A percentile compares a stretch with the other conserved stretches of the same genome.
phyloP scores from a whole-genome alignment of 53 echinoderm and acorn worm species.

The Paracentrotus lividus region DNA sequence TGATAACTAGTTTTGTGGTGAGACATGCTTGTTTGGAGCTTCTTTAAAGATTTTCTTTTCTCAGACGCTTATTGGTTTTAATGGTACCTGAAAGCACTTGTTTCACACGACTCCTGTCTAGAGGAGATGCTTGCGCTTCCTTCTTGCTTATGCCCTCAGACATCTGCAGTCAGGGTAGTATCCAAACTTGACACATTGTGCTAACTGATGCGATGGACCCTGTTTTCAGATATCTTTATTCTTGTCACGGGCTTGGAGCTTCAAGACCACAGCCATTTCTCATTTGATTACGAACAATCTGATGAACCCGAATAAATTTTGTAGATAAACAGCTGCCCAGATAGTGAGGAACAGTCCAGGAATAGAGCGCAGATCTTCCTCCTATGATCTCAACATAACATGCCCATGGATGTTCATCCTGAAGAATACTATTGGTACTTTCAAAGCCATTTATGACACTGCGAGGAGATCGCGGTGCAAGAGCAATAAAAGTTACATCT shows the following conservation, averaged over 20 bases:
- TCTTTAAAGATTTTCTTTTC: background rate
- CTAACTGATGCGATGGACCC: background rate
- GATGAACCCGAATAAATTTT: constrained; percentile 39
- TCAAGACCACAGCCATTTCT: background rate
- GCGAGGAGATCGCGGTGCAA: constrained; percentile 44
- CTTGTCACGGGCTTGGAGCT: background rate
- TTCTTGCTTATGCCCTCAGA: background rate
- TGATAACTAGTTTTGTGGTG: constrained; percentile 48
- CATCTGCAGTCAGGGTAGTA: background rate
- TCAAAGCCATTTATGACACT: constrained; percentile 5
- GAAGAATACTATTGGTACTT: constrained; percentile 11
- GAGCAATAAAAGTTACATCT: constrained; percentile 36
- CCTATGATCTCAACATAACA: constrained; percentile 30
- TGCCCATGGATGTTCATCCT: constrained; percentile 39
- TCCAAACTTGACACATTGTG: background rate
- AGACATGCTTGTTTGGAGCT: background rate
- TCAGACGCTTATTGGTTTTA: background rate
- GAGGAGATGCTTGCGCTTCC: background rate
- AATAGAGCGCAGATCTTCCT: constrained; percentile 4
- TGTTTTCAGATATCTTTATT: background rate
- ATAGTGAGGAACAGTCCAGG: constrained; percentile 33
- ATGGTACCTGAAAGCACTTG: background rate
- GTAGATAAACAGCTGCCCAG: constrained; percentile 45
- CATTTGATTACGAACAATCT: constrained; percentile 34
- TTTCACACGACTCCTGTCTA: background rate